Base-by-base conservation (phyloP, 64 coral and sea anemone species). In the Actinia equina region DNA sequence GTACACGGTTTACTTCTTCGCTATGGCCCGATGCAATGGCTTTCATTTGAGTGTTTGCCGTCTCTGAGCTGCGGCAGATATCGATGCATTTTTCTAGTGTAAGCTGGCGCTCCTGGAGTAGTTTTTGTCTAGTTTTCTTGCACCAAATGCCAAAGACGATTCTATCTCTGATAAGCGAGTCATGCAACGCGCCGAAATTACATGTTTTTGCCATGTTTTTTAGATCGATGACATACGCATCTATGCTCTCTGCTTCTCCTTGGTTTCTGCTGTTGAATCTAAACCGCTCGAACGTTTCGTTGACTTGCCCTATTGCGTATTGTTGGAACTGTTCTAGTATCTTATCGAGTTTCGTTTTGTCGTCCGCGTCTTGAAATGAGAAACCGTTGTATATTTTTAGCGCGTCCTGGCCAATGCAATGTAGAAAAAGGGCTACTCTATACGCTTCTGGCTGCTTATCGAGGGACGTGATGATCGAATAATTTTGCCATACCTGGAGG, bases 401-500 rank as follows among this genome's bases (percentile, higher is more conserved):
- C 18, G 20, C 49, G 15, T 54, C 46, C 12, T 30, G 37, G 14
- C 56, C 83, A n/a, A 85, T 62, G 80, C 80, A 83, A 46, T 83
- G 80, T 5, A 83, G 12, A 14, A 84, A 84, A 41, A 84, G 60
- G 19, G 52, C 53, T 54, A 84, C 52, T 41, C 19, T 46, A n/a
- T 84, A 84, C n/a, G 25, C 9, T 25, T 84, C 10, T 58, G 83
- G 14, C 42, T 84, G 56, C 2, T 42, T 58, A 18, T n/a, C 42
- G 15, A 84, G 19, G 60, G 25, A 41, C 17, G 83, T 84, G 17
- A 84, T 84, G 83, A 84, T 84, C 6, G 44, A 17, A 54, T 84
- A 84, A 37, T 84, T 84, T 25, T 84, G 23, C 83, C 83, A 84
- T 54, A 84, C 60, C 83, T 84, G 83, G 8, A 41, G 25, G 17